A percentile compares a stretch with the other conserved stretches of the same genome.
Evolutionary conservation across 2,113 vertebrate species (phyloP).

Genomic region (Hystrix cristata): DNA sequence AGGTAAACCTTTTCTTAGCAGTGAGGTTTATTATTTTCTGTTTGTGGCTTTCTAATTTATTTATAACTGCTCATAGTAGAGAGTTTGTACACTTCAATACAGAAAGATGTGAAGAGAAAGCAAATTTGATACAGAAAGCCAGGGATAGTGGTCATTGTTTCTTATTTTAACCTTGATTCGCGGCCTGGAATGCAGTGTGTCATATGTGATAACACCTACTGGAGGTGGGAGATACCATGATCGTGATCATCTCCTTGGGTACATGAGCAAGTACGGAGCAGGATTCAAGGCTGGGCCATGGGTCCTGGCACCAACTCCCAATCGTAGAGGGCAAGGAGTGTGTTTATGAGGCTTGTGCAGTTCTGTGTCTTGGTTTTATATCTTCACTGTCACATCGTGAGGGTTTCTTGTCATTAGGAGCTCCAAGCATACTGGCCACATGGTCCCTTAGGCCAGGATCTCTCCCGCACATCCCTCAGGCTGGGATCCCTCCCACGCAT

Average conservation of each 20-base stretch:
- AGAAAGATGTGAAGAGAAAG: not conserved
- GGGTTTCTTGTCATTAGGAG: too few relatives aligned
- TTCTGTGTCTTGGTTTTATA: not conserved
- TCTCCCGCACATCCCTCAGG: not conserved
- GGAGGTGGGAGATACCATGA: too few relatives aligned
- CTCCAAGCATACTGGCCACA: not conserved
- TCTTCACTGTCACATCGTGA: rapidly evolving
- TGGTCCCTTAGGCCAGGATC: not conserved
- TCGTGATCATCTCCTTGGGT: rapidly evolving
- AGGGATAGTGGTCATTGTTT: not conserved
- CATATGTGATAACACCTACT: not conserved
- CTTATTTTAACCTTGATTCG: not conserved
- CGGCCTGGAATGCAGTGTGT: not conserved
- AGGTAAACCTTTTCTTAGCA: not conserved
- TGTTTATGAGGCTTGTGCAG: rapidly evolving
- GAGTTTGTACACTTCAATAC: rapidly evolving
- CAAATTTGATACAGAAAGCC: not conserved
- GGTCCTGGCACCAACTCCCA: not conserved
- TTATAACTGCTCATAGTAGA: not conserved
- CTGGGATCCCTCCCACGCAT: not conserved
- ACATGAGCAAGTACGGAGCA: not conserved
- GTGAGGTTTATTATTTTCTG: not conserved
- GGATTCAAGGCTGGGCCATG: not conserved
- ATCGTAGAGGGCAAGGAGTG: not conserved
- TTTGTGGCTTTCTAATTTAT: not conserved